A percentile compares a stretch with the other conserved stretches of the same genome.
These are phyloP conservation scores for Pristionchus pacificus DNA, from an alignment of 1,140 invertebrate genomes.

Conservation along the genomic window DNA sequence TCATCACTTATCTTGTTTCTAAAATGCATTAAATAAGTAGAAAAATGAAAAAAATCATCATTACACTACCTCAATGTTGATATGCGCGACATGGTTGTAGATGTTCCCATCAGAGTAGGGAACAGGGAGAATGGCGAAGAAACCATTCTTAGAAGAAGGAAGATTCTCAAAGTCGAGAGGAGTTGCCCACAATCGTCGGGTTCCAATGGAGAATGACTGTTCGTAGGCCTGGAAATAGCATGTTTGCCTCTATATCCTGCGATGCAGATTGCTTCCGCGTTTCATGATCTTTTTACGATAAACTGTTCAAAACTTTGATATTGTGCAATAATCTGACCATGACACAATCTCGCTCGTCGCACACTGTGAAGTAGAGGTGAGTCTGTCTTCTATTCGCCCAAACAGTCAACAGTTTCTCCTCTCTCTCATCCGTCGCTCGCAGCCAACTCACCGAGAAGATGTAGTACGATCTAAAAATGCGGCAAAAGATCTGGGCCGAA, in stretches of 20 bases:
- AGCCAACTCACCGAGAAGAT: conserved; percentile 37
- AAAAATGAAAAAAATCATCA: neutral
- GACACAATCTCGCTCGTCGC: conserved; percentile 28
- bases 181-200: conserved; percentile 26
- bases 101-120: conserved; percentile 33
- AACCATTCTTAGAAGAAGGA: conserved; percentile 20
- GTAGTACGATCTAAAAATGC: conserved; percentile 19
- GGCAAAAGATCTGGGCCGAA: conserved; percentile 25
- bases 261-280: neutral
- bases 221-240: conserved; percentile 21
- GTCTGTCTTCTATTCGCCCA: conserved; percentile 50
- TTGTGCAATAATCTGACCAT: conserved; percentile 18
- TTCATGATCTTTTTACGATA: conserved; percentile 1
- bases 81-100: conserved; percentile 36
- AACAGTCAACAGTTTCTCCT: conserved; percentile 50
- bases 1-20: neutral
- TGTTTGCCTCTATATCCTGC: too few relatives aligned
- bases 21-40: neutral
- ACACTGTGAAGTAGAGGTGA: conserved; percentile 30
- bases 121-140: conserved; percentile 31
- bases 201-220: conserved; percentile 22
- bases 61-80: conserved; percentile 17
- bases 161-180: conserved; percentile 25
- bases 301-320: neutral
- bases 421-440: conserved; percentile 38